Conservation (phyloP, 2,797 vertebrate species). For the Pachyuromys duprasi region DNA sequence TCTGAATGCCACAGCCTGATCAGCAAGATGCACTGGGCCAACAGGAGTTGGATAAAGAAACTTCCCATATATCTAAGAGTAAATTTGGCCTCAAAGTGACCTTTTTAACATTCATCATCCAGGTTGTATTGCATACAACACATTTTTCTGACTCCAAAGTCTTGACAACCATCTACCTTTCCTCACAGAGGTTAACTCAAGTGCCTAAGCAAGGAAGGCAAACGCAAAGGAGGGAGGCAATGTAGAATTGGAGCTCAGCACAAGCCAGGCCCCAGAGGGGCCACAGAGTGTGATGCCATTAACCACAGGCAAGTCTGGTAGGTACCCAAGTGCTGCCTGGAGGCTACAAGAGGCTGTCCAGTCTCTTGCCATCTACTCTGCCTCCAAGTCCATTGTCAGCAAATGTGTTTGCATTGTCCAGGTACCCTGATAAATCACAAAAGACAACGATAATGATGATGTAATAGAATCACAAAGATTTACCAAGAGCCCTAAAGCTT, state of each 20-base stretch:
- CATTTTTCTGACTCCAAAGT: constrained; percentile 14
- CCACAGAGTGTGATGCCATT: not conserved
- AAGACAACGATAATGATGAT: not conserved
- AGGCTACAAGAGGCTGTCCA: not conserved
- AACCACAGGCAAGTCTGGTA: fast-evolving
- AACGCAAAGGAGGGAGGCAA: not conserved
- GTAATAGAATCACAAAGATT: not conserved
- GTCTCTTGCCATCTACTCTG: not conserved
- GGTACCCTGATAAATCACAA: fast-evolving
- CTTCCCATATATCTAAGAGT: not conserved
- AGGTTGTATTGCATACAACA: not conserved
- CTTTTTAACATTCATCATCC: not conserved
- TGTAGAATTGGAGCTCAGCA: not conserved
- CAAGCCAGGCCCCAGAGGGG: fast-evolving
- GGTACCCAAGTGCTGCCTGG: not conserved
- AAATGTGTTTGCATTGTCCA: not conserved
- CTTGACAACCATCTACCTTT: not conserved
- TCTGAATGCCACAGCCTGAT: not conserved
- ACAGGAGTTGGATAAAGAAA: not conserved
- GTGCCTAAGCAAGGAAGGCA: not conserved
- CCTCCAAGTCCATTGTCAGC: not conserved
- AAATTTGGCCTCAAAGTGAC: not conserved
- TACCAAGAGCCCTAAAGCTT: not conserved
- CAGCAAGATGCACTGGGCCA: not conserved
- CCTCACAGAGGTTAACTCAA: not conserved